Evolutionary conservation across 2,888 invertebrate species (phyloP).

Genomic region (Macrophya alboannulata): DNA sequence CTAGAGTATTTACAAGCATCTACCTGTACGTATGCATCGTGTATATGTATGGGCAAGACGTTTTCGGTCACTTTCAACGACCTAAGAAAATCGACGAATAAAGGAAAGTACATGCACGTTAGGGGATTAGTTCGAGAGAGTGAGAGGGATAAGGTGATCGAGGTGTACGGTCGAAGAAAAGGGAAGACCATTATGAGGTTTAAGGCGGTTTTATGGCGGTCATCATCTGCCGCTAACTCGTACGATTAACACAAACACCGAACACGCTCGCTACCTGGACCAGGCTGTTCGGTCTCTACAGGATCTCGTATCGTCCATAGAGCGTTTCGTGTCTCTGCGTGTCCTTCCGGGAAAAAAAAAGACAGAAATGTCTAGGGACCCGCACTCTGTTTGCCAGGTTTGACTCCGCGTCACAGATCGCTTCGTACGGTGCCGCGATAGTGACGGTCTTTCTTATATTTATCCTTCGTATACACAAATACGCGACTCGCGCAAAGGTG

Average conservation of each 20-base stretch:
- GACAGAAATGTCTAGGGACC: constrained; percentile 41
- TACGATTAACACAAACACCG: constrained; percentile 62
- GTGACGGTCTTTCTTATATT: constrained; percentile 39
- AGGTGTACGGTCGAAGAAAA: constrained; percentile 55
- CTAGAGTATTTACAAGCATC: not conserved
- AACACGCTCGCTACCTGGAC: constrained; percentile 57
- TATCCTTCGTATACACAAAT: constrained; percentile 49
- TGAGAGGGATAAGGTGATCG: constrained; percentile 58
- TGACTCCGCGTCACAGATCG: constrained; percentile 50
- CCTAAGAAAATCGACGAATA: constrained; percentile 36
- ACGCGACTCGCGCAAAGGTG: constrained; percentile 50
- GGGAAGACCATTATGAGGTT: constrained; percentile 58
- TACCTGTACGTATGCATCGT: not conserved
- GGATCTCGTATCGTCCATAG: constrained; percentile 42
- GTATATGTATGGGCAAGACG: not conserved
- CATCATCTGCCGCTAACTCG: constrained; percentile 63
- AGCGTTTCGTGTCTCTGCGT: constrained; percentile 44
- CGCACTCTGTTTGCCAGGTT: constrained; percentile 45
- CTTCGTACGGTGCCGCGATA: constrained; percentile 40
- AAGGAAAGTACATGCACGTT: constrained; percentile 38
- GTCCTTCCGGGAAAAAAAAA: constrained; percentile 57
- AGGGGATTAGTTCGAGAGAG: constrained; percentile 37
- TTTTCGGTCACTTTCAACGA: constrained; percentile 19
- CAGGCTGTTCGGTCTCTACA: constrained; percentile 28
- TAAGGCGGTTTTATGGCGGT: constrained; percentile 63